phyloP scores from a whole-genome alignment of 2,113 vertebrate species.

The Periophthalmodon schlosseri region DNA sequence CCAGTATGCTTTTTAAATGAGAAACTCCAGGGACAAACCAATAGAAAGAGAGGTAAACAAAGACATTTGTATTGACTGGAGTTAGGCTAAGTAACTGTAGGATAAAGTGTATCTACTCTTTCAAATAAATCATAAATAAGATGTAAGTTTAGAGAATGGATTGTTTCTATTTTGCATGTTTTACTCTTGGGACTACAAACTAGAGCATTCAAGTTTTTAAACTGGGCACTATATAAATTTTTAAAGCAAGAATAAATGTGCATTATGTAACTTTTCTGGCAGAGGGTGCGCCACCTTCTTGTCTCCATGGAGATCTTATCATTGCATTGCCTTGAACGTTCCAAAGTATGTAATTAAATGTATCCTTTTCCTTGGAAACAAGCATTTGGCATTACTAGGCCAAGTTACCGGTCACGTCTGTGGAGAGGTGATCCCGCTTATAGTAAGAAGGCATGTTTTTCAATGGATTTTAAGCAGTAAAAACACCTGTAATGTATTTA shows the following conservation, averaged over 20 bases:
- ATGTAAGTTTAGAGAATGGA: not conserved
- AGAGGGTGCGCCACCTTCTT: no score
- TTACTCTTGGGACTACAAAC: not conserved
- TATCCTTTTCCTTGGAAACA: no score
- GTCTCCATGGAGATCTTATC: no score
- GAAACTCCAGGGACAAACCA: conserved; percentile 50
- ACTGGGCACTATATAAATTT: not conserved
- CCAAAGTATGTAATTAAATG: no score
- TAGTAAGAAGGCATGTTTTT: no score
- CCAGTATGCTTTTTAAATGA: conserved; percentile 62
- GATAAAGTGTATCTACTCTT: not conserved
- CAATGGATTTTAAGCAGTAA: no score
- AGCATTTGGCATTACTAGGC: no score
- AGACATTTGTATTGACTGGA: conserved; percentile 33
- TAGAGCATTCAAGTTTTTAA: not conserved
- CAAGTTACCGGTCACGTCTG: no score
- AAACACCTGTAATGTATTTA: no score
- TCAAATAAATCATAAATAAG: not conserved
- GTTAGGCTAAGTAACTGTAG: conserved; percentile 29
- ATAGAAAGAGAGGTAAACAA: conserved; percentile 39
- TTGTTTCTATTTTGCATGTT: not conserved
- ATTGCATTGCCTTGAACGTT: no score
- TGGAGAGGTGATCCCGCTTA: no score
- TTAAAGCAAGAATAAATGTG: not conserved
- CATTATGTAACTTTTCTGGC: no score